Evolutionary conservation across 2,888 invertebrate genomes (phyloP).

Genomic region (Rhabditophanes sp.): DNA sequence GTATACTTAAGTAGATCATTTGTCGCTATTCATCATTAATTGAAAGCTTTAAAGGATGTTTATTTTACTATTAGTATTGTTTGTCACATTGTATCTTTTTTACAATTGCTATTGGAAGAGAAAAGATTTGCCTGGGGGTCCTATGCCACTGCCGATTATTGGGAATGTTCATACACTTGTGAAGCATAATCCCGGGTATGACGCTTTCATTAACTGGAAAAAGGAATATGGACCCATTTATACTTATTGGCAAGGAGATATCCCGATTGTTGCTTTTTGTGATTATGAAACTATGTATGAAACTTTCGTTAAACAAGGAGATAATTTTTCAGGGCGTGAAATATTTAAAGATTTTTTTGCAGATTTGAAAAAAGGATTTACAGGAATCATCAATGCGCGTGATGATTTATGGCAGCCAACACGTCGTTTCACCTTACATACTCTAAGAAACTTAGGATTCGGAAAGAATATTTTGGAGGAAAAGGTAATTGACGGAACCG

Average conservation of each 20-base stretch:
- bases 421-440: constrained; percentile 7
- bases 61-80: too few relatives aligned
- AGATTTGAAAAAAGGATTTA: constrained; percentile 3
- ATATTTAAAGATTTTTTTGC: constrained; percentile 1
- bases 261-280: constrained; percentile 9
- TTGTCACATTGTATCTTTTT: too few relatives aligned
- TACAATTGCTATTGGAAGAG: constrained; percentile 9
- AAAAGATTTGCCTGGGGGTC: constrained; percentile 9
- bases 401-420: too few relatives aligned
- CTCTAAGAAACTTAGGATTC: constrained; percentile 9
- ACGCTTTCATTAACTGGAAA: constrained; percentile 9
- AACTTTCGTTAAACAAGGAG: constrained; percentile 11
- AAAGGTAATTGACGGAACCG: constrained; percentile 6
- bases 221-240: constrained; percentile 10
- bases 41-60: too few relatives aligned
- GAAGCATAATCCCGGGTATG: constrained; percentile 4
- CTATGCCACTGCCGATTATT: constrained; percentile 8
- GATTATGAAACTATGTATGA: constrained; percentile 3
- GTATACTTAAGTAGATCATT: too few relatives aligned
- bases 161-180: constrained; percentile 8
- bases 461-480: constrained; percentile 11
- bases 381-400: too few relatives aligned
- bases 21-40: too few relatives aligned
- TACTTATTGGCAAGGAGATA: constrained; percentile 12
- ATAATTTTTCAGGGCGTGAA: constrained; percentile 9